A percentile compares a stretch with the other conserved stretches of the same genome.
phyloP scores from a whole-genome alignment of 2,113 vertebrate species.

The Pituophis catenifer region DNA sequence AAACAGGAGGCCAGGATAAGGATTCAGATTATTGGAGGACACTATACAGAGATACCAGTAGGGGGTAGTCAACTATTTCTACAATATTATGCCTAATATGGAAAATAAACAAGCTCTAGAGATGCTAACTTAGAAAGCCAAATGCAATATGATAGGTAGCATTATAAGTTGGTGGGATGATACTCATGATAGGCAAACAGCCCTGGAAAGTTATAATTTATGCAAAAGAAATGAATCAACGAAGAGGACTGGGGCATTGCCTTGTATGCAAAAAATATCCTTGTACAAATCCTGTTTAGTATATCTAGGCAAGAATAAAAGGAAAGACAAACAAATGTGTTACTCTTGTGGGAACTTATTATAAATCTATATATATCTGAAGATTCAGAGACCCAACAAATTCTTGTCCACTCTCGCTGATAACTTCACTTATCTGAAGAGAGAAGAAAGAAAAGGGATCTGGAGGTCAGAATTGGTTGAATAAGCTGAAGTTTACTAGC shows the following conservation, averaged over 20 bases:
- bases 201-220: neutral
- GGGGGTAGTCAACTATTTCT: neutral
- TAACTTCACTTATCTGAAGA: neutral
- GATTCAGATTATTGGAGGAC: neutral
- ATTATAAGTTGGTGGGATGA: neutral
- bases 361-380: neutral
- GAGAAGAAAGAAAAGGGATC: neutral
- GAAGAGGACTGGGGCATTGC: neutral
- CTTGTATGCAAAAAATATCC: neutral
- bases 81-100: neutral
- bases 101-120: neutral
- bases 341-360: neutral
- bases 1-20: neutral
- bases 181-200: neutral
- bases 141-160: neutral
- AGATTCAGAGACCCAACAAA: neutral
- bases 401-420: neutral
- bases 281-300: neutral
- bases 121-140: neutral
- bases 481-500: neutral
- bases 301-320: neutral
- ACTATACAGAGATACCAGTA: neutral
- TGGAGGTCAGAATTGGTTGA: neutral
- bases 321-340: neutral
- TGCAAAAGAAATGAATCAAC: neutral